These are phyloP conservation scores for Anarrhichthys ocellatus DNA, from an alignment of 2,113 vertebrate species.

Conservation along the genomic window DNA sequence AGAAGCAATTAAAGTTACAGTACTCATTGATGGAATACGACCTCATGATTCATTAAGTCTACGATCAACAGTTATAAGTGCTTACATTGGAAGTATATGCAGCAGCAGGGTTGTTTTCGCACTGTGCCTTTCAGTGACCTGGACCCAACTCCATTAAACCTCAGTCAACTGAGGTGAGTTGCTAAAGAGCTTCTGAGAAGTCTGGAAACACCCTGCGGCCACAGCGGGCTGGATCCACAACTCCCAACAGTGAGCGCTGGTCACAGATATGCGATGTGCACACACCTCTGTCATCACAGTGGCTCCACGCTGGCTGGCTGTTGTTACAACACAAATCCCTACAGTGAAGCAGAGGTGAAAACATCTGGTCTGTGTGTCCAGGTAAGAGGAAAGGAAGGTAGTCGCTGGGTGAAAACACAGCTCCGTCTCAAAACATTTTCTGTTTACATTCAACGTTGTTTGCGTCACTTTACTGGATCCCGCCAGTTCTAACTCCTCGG, in stretches of 20 bases:
- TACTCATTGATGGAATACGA: constrained; percentile 45
- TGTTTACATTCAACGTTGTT: constrained; percentile 39
- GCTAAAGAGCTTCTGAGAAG: constrained; percentile 42
- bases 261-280: constrained; percentile 33
- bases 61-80: constrained; percentile 62
- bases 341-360: constrained; percentile 26
- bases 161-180: constrained; percentile 45
- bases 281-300: constrained; percentile 42
- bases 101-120: constrained; percentile 37
- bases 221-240: constrained; percentile 15
- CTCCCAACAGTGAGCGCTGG: constrained; percentile 30
- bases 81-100: constrained; percentile 54
- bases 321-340: constrained; percentile 14
- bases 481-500: neutral
- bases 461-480: constrained; percentile 4
- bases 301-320: constrained; percentile 18
- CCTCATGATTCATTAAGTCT: constrained; percentile 40
- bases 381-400: neutral
- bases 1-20: constrained; percentile 67
- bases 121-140: constrained; percentile 21
- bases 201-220: constrained; percentile 27
- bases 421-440: constrained; percentile 20
- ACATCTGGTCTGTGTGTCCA: constrained; percentile 24
- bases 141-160: constrained; percentile 44
- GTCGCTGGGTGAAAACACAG: constrained; percentile 9